Conservation (phyloP, 2,797 vertebrate genomes). For the Danio jaintianensis region DNA sequence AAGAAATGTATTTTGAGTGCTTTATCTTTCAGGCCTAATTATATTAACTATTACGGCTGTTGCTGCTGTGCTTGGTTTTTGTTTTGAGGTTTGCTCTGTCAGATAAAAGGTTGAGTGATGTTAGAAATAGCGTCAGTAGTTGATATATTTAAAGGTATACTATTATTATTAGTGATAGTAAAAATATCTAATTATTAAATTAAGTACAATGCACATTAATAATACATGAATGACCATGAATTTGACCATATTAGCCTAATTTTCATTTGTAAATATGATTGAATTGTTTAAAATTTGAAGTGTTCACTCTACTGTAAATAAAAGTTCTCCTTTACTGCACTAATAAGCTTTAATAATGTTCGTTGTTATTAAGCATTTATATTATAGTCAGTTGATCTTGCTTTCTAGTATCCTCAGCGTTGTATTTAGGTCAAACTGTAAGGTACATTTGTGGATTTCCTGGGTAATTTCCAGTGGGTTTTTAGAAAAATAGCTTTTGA, state of each 20-base stretch:
- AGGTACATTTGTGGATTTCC: constrained; percentile 12
- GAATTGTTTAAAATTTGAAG: no score
- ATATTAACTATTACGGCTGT: neutral
- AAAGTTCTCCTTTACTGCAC: neutral
- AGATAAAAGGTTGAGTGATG: neutral
- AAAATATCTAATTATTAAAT: no score
- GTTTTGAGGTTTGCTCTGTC: neutral
- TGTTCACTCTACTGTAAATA: neutral
- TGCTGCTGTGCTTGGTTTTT: neutral
- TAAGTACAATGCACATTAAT: no score
- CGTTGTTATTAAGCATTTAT: neutral
- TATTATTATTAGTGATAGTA: neutral
- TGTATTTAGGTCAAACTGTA: neutral
- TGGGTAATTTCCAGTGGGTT: constrained; percentile 17
- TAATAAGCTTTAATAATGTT: neutral
- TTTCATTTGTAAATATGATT: no score
- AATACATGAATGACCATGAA: no score
- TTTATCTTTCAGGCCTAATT: constrained; percentile 12
- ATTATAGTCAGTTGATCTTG: neutral
- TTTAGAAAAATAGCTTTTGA: constrained; percentile 1
- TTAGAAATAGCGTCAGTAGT: no score
- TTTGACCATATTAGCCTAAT: no score
- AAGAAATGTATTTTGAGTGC: constrained; percentile 31
- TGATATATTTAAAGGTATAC: neutral
- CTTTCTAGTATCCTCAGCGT: neutral